phyloP scores from a whole-genome alignment of 2,113 vertebrate species.

The Thamnophis sirtalis region DNA sequence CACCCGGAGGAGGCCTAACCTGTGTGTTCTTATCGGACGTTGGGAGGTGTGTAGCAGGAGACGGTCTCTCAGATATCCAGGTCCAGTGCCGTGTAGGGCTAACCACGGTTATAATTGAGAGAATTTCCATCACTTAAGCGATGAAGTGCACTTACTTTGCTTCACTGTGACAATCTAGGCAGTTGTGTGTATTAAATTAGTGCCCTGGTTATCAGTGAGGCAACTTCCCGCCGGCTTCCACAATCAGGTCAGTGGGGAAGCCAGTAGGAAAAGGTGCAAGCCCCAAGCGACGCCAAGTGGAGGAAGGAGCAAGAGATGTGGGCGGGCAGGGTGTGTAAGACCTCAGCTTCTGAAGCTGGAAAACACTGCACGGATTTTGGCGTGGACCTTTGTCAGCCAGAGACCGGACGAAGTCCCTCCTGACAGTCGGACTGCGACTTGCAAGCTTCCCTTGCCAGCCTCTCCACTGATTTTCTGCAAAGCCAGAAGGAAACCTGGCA shows the following conservation, averaged over 20 bases:
- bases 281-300: background rate
- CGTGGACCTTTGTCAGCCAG: background rate
- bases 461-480: background rate
- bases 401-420: background rate
- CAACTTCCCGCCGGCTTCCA: background rate
- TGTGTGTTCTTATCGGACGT: too few relatives aligned
- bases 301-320: background rate
- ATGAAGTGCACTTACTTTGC: background rate
- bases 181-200: background rate
- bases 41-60: too few relatives aligned
- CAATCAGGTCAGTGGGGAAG: background rate
- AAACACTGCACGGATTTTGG: background rate
- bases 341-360: background rate
- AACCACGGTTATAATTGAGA: background rate
- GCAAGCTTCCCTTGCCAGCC: background rate
- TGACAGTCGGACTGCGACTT: background rate
- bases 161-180: background rate
- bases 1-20: too few relatives aligned
- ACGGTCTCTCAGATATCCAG: too few relatives aligned
- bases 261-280: background rate
- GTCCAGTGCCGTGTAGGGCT: too few relatives aligned
- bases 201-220: background rate
- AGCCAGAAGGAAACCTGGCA: background rate
- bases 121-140: background rate
- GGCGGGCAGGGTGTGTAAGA: background rate